A percentile compares a stretch with the other conserved stretches of the same genome.
These are phyloP conservation scores for Pardosa pseudoannulata DNA, from an alignment of 2,888 invertebrate genomes.

Conservation along the genomic window DNA sequence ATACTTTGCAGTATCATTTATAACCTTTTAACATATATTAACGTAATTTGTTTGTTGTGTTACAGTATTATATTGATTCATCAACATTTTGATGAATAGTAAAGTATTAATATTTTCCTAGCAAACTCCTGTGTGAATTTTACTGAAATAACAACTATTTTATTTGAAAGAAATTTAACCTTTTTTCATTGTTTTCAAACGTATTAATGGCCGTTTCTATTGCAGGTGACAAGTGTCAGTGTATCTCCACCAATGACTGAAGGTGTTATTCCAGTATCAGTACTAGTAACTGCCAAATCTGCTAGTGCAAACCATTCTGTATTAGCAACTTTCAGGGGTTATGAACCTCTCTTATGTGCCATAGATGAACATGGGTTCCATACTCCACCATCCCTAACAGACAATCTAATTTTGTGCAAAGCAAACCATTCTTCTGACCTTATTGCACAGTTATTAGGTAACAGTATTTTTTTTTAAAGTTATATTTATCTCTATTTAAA, in stretches of 20 bases:
- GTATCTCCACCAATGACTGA: background rate
- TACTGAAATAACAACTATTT: no score
- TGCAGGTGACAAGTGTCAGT: constrained; percentile 22
- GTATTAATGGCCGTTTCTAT: background rate
- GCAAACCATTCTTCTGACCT: constrained; percentile 11
- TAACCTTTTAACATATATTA: no score
- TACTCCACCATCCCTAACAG: constrained; percentile 19
- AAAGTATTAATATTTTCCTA: no score
- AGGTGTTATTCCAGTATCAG: constrained; percentile 23
- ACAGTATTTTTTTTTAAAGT: background rate
- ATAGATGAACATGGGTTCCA: constrained; percentile 56
- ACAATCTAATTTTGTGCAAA: constrained; percentile 43
- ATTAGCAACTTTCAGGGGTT: constrained; percentile 35
- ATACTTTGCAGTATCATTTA: no score
- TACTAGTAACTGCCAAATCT: constrained; percentile 36
- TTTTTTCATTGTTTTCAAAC: background rate
- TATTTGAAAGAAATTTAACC: no score
- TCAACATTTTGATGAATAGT: no score
- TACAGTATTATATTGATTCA: no score
- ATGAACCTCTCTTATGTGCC: constrained; percentile 50
- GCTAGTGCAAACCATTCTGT: constrained; percentile 31
- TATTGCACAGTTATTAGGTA: constrained; percentile 72
- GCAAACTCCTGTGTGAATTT: no score
- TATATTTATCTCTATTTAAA: no score
- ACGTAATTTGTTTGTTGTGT: no score